These are phyloP conservation scores for Pollenia amentaria DNA, from an alignment of 2,888 invertebrate species.

Conservation along the genomic window DNA sequence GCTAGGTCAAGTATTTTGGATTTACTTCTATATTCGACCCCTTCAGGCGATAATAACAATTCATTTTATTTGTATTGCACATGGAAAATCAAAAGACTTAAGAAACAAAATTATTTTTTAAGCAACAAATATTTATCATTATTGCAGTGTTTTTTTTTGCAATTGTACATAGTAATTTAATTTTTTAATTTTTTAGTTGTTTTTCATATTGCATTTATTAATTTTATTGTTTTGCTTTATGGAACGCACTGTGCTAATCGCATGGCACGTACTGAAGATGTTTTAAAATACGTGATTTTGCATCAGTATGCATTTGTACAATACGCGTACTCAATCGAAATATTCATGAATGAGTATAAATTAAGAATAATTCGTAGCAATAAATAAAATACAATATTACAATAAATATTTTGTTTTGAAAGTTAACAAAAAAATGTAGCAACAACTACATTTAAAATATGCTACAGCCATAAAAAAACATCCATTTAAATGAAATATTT, in stretches of 20 bases:
- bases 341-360: constrained; percentile 56
- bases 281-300: constrained; percentile 61
- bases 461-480: not conserved
- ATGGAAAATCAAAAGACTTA: constrained; percentile 47
- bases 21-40: not conserved
- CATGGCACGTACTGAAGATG: constrained; percentile 57
- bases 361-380: constrained; percentile 54
- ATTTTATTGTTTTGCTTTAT: constrained; percentile 19
- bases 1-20: too few relatives aligned
- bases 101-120: constrained; percentile 34
- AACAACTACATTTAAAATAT: not conserved
- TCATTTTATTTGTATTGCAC: not conserved
- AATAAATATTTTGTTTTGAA: not conserved
- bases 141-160: constrained; percentile 11
- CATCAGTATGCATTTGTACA: constrained; percentile 21
- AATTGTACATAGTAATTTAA: constrained; percentile 36
- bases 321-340: not conserved
- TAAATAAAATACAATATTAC: constrained; percentile 49
- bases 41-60: not conserved
- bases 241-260: constrained; percentile 34
- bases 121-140: constrained; percentile 31
- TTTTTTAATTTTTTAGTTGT: not conserved
- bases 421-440: not conserved
- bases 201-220: not conserved
- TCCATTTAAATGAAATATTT: constrained; percentile 10